Base-by-base conservation (phyloP, 2,113 vertebrate genomes). In the Nicator chloris region DNA sequence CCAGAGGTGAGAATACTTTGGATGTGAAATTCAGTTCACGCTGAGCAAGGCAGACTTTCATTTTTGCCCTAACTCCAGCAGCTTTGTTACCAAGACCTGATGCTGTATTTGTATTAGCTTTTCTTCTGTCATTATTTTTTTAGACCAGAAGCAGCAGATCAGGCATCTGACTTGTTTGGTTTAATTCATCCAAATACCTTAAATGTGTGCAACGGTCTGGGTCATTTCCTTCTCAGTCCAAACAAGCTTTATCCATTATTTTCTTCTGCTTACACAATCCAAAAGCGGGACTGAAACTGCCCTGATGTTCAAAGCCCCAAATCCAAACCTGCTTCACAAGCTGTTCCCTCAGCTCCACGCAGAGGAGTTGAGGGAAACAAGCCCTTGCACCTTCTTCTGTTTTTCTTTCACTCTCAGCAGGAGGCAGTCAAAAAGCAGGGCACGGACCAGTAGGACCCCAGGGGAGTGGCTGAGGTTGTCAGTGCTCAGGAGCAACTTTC, bases 181-280 rank as follows among this genome's bases (percentile, higher is more conserved):
- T 92, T 96, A 95, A 92, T 88, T 86, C 60, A 71, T 56, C 44
- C 69, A 86, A 86, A 88, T 72, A 56, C n/a, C 54, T 80, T 71
- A 92, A 90, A 92, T 14, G 49, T 16, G 51, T 57, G 76, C 82
- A 75, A 9, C 27, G 60, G 72, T 61, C 86, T 81, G 80, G 76
- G 86, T 90, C 76, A 35, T 64, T 79, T 92, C 60, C 72, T 91
- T 77, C 79, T 88, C 82, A 75, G 33, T 78, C 76, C 76, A 92
- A 88, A 95, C 44, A 59, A 15, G 49, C 49, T 90, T 88, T 78
- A 90, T 49, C 60, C 49, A n/a, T 83, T 90, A 65, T 83, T 82
- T 90, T 56, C 60, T 86, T 95, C 51, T 68, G 49, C 93, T 57
- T 81, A 50, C 76, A 86, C 60, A 93, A 88, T 81, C 60, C 40